A percentile compares a stretch with the other conserved stretches of the same genome.
These are phyloP conservation scores for Chrysolina oricalcia DNA, from an alignment of 2,888 invertebrate genomes.

Conservation along the genomic window DNA sequence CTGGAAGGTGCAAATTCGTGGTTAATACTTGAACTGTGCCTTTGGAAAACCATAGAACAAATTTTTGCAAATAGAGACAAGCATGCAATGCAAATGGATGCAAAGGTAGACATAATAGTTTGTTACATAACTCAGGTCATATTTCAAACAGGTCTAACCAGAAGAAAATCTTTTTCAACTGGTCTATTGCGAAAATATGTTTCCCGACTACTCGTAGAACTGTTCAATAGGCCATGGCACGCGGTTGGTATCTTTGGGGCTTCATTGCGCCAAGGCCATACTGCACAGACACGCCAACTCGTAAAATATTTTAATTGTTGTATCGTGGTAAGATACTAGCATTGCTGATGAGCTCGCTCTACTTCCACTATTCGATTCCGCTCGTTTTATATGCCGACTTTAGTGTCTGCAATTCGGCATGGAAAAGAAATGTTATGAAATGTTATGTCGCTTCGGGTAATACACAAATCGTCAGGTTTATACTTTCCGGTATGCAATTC, in stretches of 20 bases:
- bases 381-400: conserved; percentile 37
- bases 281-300: conserved; percentile 63
- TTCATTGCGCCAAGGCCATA: conserved; percentile 59
- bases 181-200: neutral
- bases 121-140: too few relatives aligned
- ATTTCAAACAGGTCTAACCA: too few relatives aligned
- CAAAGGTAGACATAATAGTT: too few relatives aligned
- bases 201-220: neutral
- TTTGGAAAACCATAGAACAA: too few relatives aligned
- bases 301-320: conserved; percentile 67
- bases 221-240: conserved; percentile 14
- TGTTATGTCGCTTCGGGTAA: neutral
- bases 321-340: conserved; percentile 62
- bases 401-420: conserved; percentile 22
- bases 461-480: too few relatives aligned
- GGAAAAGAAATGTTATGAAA: neutral
- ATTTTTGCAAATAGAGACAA: too few relatives aligned
- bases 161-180: neutral
- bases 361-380: neutral
- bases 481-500: too few relatives aligned
- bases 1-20: too few relatives aligned
- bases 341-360: conserved; percentile 61
- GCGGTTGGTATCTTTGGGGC: conserved; percentile 40
- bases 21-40: too few relatives aligned
- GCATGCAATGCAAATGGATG: too few relatives aligned